These are phyloP conservation scores for Drosophila subquinaria DNA, from an alignment of 2,888 invertebrate genomes.

Conservation along the genomic window DNA sequence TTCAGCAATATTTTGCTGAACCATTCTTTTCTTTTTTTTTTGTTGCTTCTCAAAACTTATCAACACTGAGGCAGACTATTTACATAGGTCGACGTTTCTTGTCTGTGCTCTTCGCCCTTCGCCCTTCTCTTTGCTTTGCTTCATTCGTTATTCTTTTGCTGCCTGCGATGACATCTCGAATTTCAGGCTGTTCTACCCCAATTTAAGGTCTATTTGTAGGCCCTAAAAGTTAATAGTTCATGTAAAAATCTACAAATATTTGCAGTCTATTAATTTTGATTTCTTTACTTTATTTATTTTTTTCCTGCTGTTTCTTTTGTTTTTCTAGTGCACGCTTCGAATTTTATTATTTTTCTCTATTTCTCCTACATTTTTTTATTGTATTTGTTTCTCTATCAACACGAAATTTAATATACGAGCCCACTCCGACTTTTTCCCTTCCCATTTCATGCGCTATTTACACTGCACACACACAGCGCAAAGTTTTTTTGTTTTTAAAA, in stretches of 20 bases:
- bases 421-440: constrained; percentile 3
- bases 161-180: constrained; percentile 58
- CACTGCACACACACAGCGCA: constrained; percentile 46
- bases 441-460: constrained; percentile 55
- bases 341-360: constrained; percentile 58
- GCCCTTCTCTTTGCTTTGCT: neutral
- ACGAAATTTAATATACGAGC: constrained; percentile 74
- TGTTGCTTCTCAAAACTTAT: neutral
- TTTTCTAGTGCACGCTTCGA: constrained; percentile 71
- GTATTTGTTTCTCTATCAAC: constrained; percentile 56
- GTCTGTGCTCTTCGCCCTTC: constrained; percentile 6
- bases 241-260: constrained; percentile 86
- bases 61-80: constrained; percentile 51
- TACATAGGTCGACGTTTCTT: constrained; percentile 60
- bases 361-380: constrained; percentile 27
- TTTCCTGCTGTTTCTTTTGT: constrained; percentile 61
- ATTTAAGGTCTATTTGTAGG: constrained; percentile 45
- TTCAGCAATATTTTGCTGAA: neutral
- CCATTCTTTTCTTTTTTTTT: neutral
- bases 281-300: constrained; percentile 52
- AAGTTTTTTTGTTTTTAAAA: constrained; percentile 60
- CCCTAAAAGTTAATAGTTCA: constrained; percentile 83
- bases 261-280: constrained; percentile 83
- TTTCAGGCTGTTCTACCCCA: constrained; percentile 46
- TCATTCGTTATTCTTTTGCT: constrained; percentile 18